Conservation (phyloP, 2,113 vertebrate species). For the Miniopterus natalensis region DNA sequence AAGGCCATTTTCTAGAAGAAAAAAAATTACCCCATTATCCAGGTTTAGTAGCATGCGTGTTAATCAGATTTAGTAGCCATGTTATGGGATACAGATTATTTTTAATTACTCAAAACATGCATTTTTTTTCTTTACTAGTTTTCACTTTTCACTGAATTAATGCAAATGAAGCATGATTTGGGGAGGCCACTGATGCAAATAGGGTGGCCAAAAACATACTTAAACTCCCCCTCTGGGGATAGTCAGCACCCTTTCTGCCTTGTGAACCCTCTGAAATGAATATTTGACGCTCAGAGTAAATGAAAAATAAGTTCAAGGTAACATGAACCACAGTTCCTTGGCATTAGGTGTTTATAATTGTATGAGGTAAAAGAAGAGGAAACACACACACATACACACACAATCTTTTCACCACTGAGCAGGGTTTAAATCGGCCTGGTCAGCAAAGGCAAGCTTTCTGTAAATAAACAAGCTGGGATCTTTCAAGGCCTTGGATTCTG, state of each 20-base stretch:
- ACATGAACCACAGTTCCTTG: not conserved
- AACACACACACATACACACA: not conserved
- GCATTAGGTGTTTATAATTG: not conserved
- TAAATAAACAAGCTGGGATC: conserved; percentile 44
- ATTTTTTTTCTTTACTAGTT: not conserved
- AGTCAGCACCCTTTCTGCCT: not conserved
- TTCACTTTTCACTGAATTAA: conserved; percentile 31
- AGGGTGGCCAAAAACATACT: not conserved
- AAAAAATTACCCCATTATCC: not conserved
- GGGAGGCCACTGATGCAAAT: not conserved
- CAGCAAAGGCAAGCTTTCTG: not conserved
- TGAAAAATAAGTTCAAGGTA: conserved; percentile 10
- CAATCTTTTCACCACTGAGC: not conserved
- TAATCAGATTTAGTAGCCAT: not conserved
- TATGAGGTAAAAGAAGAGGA: not conserved
- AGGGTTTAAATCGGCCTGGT: not conserved
- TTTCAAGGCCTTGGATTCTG: conserved; percentile 30
- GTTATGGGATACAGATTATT: not conserved
- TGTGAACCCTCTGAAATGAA: not conserved
- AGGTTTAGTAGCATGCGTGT: not conserved
- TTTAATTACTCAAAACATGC: not conserved
- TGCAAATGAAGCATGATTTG: not conserved
- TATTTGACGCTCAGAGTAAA: not conserved
- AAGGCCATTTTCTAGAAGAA: not conserved
- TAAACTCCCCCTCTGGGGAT: not conserved